Evolutionary conservation across 2,888 invertebrate genomes (phyloP), one percentile per base, ranked within the genome.

Genomic region (Plagodis dolabraria): DNA sequence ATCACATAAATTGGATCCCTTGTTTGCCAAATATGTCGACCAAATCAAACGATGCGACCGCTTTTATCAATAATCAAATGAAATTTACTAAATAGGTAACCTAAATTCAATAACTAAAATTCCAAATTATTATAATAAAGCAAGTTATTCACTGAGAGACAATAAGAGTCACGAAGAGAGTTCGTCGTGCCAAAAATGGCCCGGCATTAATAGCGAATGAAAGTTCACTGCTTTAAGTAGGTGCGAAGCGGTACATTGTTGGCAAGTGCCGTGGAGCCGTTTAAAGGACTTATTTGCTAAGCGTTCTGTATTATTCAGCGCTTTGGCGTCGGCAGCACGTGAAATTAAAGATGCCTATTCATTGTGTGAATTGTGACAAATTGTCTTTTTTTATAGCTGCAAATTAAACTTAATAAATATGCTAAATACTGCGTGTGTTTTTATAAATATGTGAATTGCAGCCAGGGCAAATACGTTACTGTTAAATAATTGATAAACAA

Each of bases 231-330:
- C 60, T 56, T 54, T 67, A 63, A 72, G 70, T 70, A 70, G 71
- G 70, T 66, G 68, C 53, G 65, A 65, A 64, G 68, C 53, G 61
- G 63, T 57, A 65, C 58, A 62, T 58, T 63, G 65, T 60, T 49
- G 57, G 57, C 60, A 57, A 40, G 60, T 46, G 46, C 45, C 45
- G 54, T 50, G 54, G 62, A 65, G 62, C 68, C 63, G 67, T 70
- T 68, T 69, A 70, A 69, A 66, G 67, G 64, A 71, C 68, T 72
- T 74, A 72, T 71, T 69, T 69, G 64, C 67, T 69, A 68, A 69
- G 64, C 68, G 70, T 61, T 55, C 60, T 75, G 68, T 72, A 71
- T 75, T 71, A 74, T 75, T 72, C 70, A 70, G 65, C 64, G 64
- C 54, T 65, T 49, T 47, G 55, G 46, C 56, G 56, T 40, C 44